These are phyloP conservation scores for Reticulitermes speratus DNA, from an alignment of 1,140 invertebrate species.

Conservation along the genomic window DNA sequence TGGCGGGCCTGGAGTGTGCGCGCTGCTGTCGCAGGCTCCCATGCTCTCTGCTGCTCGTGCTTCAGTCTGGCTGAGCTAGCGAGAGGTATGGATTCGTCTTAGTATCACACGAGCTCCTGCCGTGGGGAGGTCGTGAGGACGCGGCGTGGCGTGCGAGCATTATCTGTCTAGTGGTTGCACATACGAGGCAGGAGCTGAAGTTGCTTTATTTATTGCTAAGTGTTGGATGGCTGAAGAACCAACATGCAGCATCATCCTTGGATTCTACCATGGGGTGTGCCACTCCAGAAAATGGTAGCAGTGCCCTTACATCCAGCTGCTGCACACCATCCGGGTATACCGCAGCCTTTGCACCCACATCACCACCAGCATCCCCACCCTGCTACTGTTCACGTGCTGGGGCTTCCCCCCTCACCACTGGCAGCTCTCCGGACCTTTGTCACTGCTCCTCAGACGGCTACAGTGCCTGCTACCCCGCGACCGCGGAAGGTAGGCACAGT, in stretches of 20 bases:
- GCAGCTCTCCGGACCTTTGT: constrained; percentile 44
- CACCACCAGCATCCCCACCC: constrained; percentile 24
- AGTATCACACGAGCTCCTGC: too few species aligned
- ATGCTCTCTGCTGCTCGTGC: too few species aligned
- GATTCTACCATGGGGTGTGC: constrained; percentile 56
- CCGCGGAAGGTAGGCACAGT: constrained; percentile 22
- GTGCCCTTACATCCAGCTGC: constrained; percentile 47
- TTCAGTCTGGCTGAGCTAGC: too few species aligned
- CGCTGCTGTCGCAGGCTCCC: too few species aligned
- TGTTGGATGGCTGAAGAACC: constrained; percentile 22
- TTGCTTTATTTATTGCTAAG: not conserved
- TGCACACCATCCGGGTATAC: constrained; percentile 31
- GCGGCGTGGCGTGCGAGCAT: too few species aligned
- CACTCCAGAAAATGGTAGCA: constrained; percentile 54
- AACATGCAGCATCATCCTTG: constrained; percentile 53
- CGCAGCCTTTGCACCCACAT: constrained; percentile 38
- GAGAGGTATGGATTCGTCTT: too few species aligned
- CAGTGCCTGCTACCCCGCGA: not conserved
- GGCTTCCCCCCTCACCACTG: constrained; percentile 42
- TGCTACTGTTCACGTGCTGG: not conserved
- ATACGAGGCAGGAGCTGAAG: too few species aligned
- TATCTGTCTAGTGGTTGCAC: too few species aligned
- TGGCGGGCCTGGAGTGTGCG: too few species aligned
- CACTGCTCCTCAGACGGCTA: not conserved
- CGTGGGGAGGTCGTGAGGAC: too few species aligned